These are phyloP conservation scores for Paradoxurus hermaphroditus DNA, from an alignment of 2,113 vertebrate species.

Conservation along the genomic window DNA sequence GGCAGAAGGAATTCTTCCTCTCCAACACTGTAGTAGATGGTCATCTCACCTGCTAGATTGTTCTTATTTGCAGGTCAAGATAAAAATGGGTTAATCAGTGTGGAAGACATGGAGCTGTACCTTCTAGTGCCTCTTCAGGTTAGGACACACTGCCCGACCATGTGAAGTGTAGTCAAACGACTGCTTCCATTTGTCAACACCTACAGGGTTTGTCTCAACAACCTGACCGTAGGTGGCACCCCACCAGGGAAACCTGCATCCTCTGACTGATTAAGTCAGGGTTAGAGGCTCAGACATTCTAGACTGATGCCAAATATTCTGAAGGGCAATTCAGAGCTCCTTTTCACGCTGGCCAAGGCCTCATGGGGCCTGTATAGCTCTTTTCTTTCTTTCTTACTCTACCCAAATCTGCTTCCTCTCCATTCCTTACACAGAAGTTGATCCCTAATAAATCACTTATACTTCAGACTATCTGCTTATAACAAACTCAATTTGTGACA, in stretches of 20 bases:
- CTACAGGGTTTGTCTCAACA: not conserved
- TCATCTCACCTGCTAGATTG: not conserved
- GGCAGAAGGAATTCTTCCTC: not conserved
- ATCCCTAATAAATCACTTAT: not conserved
- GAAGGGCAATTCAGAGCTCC: not conserved
- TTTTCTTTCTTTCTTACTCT: not conserved
- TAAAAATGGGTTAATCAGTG: not conserved
- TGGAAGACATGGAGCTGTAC: not conserved
- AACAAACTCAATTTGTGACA: not conserved
- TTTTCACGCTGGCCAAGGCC: not conserved
- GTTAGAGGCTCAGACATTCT: not conserved
- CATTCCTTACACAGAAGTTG: not conserved
- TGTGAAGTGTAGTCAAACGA: not conserved
- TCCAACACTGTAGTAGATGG: not conserved
- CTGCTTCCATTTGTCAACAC: not conserved
- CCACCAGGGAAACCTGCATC: not conserved
- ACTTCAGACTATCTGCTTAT: not conserved
- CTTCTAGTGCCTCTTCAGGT: not conserved
- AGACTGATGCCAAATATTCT: not conserved
- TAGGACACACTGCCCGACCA: not conserved
- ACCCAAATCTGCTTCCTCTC: not conserved
- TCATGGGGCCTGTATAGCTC: not conserved
- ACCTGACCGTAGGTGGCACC: not conserved
- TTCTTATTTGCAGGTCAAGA: constrained; percentile 1
- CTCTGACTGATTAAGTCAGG: not conserved